Base-by-base conservation (phyloP, 2,888 invertebrate species). In the Ellobium chinense region DNA sequence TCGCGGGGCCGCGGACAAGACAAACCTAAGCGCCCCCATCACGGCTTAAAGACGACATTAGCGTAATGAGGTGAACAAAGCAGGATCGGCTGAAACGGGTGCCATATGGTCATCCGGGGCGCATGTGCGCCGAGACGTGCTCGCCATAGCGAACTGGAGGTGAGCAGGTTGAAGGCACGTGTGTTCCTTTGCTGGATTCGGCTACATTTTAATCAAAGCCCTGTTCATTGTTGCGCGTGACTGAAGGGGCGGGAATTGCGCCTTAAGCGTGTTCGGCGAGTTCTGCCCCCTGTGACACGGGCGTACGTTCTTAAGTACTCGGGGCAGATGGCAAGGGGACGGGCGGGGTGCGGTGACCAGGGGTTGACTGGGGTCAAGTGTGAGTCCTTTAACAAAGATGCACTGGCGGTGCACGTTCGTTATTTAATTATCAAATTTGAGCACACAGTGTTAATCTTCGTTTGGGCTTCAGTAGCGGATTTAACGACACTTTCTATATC, bases 91-190 rank as follows among this genome's bases (percentile, higher is more conserved):
- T 34, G 34, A 56, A 76, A 36, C 66, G 21, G 36, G 56, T 66
- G 76, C 76, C 76, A 76, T 76, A 76, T 76, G 76, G 76, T 63
- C 65, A 56, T 21, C 56, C 24, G 46, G 54, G 65, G 24, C 66
- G 66, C 76, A 36, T 76, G 66, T 76, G 76, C 56, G 21, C 66
- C 66, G 29, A 36, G 76, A 76, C 76, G 76, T 76, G 76, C 66
- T 56, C 54, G 76, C 14, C 66, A 1, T 66, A 9, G 62, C 66
- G 14, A 34, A 24, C 46, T n/a, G 14, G 27, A 62, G 62, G 77
- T 77, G 77, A 68, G 77, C 77, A 77, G 77, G 77, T 77, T 77
- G 77, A 21, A 29, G 68, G 27, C 77, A 77, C 77, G 77, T 77
- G 76, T 46, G n/a, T 21, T 62, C 34, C 46, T 27, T 21, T 39